Evolutionary conservation across 2,113 vertebrate species (phyloP).

Genomic region (Bolborhynchus lineola): DNA sequence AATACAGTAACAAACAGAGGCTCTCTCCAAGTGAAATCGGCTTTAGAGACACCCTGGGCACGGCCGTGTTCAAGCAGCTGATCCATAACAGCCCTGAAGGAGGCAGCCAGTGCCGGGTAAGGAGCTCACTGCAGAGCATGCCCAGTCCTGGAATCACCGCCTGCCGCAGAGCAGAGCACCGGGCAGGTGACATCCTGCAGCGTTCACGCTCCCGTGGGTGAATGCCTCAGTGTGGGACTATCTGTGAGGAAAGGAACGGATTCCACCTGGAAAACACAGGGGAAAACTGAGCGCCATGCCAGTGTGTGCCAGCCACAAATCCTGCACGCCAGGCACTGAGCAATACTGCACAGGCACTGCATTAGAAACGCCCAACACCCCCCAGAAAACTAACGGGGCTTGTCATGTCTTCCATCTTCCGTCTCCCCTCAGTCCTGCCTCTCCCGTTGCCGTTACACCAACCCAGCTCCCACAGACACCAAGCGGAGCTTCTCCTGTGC

Average conservation of each 20-base stretch:
- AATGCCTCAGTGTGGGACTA: neutral
- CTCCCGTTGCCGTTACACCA: neutral
- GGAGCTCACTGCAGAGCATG: neutral
- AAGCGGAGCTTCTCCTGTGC: neutral
- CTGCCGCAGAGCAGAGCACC: neutral
- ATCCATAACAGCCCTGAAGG: slow-evolving; percentile 17
- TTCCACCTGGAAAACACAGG: slow-evolving; percentile 3
- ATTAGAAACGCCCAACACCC: neutral
- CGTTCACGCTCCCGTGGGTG: neutral
- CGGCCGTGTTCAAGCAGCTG: neutral
- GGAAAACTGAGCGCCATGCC: neutral
- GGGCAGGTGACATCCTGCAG: neutral
- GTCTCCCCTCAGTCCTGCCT: neutral
- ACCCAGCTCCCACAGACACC: neutral
- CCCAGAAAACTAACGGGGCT: neutral
- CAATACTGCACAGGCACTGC: neutral
- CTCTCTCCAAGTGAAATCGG: neutral
- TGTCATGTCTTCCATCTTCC: neutral
- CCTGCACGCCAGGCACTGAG: neutral
- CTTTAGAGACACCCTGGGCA: neutral
- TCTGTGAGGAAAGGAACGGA: neutral
- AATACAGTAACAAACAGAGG: neutral
- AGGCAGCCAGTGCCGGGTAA: neutral
- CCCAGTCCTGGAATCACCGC: neutral
- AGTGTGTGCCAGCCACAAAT: neutral